Evolutionary conservation across 2,797 vertebrate species (phyloP).

Genomic region (Sebastes oblongus): DNA sequence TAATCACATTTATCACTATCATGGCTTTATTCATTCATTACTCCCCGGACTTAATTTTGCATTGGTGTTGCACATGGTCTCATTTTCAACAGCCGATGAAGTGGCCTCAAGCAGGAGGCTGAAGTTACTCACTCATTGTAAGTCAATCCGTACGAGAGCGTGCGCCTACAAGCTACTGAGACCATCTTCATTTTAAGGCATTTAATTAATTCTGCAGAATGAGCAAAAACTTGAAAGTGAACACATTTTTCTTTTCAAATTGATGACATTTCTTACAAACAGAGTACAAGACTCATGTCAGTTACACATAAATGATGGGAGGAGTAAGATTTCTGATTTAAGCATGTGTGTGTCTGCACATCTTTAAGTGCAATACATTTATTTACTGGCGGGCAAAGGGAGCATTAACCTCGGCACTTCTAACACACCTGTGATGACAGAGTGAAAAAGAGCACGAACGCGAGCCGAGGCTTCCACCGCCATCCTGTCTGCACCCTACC

Average conservation of each 20-base stretch:
- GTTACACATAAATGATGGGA: background rate
- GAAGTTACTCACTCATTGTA: background rate
- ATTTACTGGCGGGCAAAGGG: conserved; percentile 2
- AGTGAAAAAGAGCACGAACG: conserved; percentile 62
- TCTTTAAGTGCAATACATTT: conserved; percentile 26
- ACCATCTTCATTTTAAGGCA: background rate
- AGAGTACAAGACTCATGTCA: background rate
- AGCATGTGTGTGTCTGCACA: conserved; percentile 3
- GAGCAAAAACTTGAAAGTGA: background rate
- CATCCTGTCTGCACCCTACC: conserved; percentile 77
- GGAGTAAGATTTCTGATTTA: background rate
- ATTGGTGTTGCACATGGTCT: background rate
- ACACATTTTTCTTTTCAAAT: background rate
- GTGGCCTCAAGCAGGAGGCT: background rate
- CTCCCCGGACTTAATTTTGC: background rate
- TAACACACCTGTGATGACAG: conserved; percentile 79
- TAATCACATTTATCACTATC: conserved; percentile 15
- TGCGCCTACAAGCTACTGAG: background rate
- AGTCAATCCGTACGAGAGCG: background rate
- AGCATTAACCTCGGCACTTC: conserved; percentile 68
- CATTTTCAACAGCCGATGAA: background rate
- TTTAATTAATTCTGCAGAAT: background rate
- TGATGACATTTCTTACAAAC: background rate
- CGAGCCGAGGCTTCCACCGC: conserved; percentile 60
- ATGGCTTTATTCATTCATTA: conserved; percentile 1